Evolutionary conservation across 2,797 vertebrate species (phyloP), one percentile per base, ranked within the genome.

Genomic region (Moxostoma hubbsi): DNA sequence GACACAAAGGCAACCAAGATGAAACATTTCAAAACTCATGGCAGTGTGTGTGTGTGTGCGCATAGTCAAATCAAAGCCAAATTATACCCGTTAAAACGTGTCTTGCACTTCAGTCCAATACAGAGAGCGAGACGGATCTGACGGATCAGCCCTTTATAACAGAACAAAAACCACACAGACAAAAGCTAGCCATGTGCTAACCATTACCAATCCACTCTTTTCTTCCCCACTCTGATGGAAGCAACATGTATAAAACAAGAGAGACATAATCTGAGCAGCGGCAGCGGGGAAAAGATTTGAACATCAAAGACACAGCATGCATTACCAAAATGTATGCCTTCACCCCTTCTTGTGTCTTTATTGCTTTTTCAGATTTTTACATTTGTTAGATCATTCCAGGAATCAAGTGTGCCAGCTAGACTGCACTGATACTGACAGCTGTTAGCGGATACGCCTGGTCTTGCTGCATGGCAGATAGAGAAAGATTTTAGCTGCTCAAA

Each of bases 131-230:
- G 75, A 63, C 63, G 77, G 55, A 45, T 76, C 87, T 88, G 90
- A 91, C 92, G 24, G 24, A 93, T 91, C 91, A 91, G 91, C 89
- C 88, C 90, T 92, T 93, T 93, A 92, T 90, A 90, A 89, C 82
- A 73, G 80, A 89, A 90, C 85, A 89, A 89, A 92, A 93, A 92
- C 91, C 89, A n/a, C 92, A 91, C 89, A 92, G 91, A 94, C 92
- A 94, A 92, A 94, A 91, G 90, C 86, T 86, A 85, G 85, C 91
- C 94, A 94, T 93, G 90, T 95, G 93, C 88, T 91, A 93, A 92
- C 92, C 93, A 93, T 94, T 95, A 95, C 79, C 83, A 84, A 90
- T 89, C 88, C 86, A 85, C 88, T 91, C 85, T 75, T 81, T 84
- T 91, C 90, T 89, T 89, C 89, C 90, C 88, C 85, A 86, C 88